These are phyloP conservation scores for Asteroscopus sphinx DNA, from an alignment of 2,888 invertebrate species.

Conservation along the genomic window DNA sequence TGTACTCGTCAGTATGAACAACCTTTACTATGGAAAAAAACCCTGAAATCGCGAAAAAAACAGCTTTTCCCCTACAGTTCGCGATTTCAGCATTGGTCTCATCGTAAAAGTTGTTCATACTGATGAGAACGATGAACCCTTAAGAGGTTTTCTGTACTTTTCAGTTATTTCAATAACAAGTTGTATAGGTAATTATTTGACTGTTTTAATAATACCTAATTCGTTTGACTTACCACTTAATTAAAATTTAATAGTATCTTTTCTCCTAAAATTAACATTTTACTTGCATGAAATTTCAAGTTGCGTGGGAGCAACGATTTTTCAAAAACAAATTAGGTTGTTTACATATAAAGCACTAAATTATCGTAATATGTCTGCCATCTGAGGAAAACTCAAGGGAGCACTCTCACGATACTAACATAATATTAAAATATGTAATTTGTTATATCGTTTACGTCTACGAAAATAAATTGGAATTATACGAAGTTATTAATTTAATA, in stretches of 20 bases:
- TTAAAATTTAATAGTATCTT: slow-evolving; percentile 1
- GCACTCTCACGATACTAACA: slow-evolving; percentile 30
- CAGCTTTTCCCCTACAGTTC: no score
- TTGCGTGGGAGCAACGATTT: slow-evolving; percentile 40
- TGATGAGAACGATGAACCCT: no score
- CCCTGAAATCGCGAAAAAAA: no score
- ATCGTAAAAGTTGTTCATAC: no score
- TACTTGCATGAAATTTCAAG: slow-evolving; percentile 13
- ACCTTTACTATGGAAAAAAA: no score
- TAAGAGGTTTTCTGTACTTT: no score
- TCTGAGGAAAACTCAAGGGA: slow-evolving; percentile 38
- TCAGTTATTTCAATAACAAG: no score
- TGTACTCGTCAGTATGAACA: no score
- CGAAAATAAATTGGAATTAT: slow-evolving; percentile 1
- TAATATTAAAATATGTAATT: slow-evolving; percentile 25
- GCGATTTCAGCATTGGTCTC: no score
- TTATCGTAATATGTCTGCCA: slow-evolving; percentile 29
- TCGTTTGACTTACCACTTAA: no score
- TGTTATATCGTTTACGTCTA: slow-evolving; percentile 8
- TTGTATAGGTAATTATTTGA: no score
- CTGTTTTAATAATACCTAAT: no score
- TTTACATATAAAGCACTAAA: slow-evolving; percentile 39
- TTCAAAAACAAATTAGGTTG: slow-evolving; percentile 41
- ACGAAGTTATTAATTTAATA: neutral
- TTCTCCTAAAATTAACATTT: slow-evolving; percentile 5